Evolutionary conservation across 2,888 invertebrate species (phyloP), one percentile per base, ranked within the genome.

Genomic region (Periphyllus acericola): DNA sequence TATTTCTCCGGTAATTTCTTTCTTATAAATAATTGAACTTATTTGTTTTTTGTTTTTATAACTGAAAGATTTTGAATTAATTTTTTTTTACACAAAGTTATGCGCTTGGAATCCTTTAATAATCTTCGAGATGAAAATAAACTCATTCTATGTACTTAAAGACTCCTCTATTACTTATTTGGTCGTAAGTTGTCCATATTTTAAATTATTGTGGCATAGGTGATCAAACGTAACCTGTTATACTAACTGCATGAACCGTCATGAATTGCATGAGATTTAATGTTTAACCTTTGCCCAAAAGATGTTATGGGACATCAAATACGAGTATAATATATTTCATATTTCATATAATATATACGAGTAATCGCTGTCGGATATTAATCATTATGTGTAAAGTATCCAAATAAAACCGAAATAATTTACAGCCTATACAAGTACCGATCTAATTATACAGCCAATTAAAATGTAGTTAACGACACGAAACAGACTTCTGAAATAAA

Each of bases 181-280:
- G 29, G 17, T 52, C 19, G 25, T 76, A 17, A 52, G 29, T 19
- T 19, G 29, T 29, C 46, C 8, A 52, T 29, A 19, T 40, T 76
- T 76, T 14, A 29, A 46, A 75, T 75, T 17, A 8, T 76, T 6
- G 17, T 8, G 6, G 36, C 32, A 81, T 32, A 29, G 17, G 46
- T 46, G 46, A 71, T 71, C 32, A 32, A 32, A 82, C 46, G 52
- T 34, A 32, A 46, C 46, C 36, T 80, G 66, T 66, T 36, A 80
- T 68, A 17, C 34, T 11, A 36, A 52, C 8, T 3, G 32, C n/a
- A 79, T 6, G 36, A 19, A 66, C 5, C 83, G 21, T 74, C 29
- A n/a, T n/a, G n/a, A n/a, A n/a, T n/a, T n/a, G n/a, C 66, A 40
- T 83, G 75, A 40, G 60, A 75, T 83, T 75, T 75, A 75, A 83